phyloP scores from a whole-genome alignment of 2,113 vertebrate species.

The Labeo catla region DNA sequence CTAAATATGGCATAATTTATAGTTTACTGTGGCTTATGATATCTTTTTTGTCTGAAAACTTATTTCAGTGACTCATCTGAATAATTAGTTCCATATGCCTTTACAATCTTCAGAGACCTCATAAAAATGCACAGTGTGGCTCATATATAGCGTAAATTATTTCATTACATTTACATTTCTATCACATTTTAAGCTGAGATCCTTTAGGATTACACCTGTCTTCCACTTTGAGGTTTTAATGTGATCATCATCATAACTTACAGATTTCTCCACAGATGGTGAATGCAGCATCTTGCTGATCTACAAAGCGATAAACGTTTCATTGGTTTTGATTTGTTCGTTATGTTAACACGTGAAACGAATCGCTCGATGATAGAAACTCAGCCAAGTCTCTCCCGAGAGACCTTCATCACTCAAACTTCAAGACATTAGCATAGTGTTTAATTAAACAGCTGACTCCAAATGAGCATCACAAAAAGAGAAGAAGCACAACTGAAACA shows the following conservation, averaged over 20 bases:
- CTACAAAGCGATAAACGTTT: conserved; percentile 22
- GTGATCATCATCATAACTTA: conserved; percentile 14
- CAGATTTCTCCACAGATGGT: conserved; percentile 26
- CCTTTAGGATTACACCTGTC: background rate
- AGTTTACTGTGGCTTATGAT: background rate
- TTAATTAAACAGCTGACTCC: background rate
- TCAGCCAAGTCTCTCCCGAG: background rate
- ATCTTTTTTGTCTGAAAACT: too few species aligned
- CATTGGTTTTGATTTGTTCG: background rate
- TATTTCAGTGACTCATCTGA: background rate
- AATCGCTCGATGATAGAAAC: background rate
- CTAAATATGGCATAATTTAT: too few species aligned
- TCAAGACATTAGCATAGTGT: background rate
- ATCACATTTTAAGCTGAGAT: background rate
- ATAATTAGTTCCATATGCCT: background rate
- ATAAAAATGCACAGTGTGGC: background rate
- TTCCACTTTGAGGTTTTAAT: background rate
- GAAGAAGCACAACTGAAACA: background rate
- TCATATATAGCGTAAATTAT: background rate
- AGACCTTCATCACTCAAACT: background rate
- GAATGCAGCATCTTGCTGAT: conserved; percentile 34
- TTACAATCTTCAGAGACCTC: background rate
- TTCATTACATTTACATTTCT: background rate
- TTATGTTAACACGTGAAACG: background rate
- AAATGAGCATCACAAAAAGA: background rate